Conservation (phyloP, 2,113 vertebrate genomes). For the Cyprinodon brontotheroides region DNA sequence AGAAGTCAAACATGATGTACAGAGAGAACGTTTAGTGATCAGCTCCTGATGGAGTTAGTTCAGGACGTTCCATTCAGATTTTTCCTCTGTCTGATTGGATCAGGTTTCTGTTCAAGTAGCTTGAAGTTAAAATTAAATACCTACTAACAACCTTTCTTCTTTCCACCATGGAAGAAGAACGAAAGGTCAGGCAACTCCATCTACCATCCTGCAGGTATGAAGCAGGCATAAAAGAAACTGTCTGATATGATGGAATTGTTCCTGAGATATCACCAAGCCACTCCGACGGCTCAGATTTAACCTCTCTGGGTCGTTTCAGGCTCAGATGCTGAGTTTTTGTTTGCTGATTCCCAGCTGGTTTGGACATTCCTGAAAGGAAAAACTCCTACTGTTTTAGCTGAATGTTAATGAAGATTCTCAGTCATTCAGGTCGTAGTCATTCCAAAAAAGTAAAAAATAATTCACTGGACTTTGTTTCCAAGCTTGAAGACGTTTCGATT, state of each 20-base stretch:
- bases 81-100: not conserved
- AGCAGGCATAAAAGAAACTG: not conserved
- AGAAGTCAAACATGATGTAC: not conserved
- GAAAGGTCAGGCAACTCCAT: not conserved
- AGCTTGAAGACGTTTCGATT: no score
- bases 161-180: not conserved
- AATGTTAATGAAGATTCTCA: no score
- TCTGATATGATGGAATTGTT: not conserved
- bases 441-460: no score
- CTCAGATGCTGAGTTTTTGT: slow-evolving; percentile 27
- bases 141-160: no score
- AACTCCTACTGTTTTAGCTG: slow-evolving; percentile 11
- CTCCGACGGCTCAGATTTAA: not conserved
- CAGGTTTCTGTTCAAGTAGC: not conserved
- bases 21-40: slow-evolving; percentile 22
- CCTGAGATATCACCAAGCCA: not conserved
- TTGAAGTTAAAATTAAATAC: no score
- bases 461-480: no score
- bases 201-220: not conserved
- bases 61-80: slow-evolving; percentile 3
- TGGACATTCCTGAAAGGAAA: slow-evolving; percentile 54
- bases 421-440: no score
- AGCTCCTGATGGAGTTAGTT: slow-evolving; percentile 1
- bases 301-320: not conserved
- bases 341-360: slow-evolving; percentile 34